Percentiles rank a stretch among this genome's conserved stretches.
Evolutionary conservation across 2,888 invertebrate genomes (phyloP).

Genomic region (Troglohyphantes excavatus): DNA sequence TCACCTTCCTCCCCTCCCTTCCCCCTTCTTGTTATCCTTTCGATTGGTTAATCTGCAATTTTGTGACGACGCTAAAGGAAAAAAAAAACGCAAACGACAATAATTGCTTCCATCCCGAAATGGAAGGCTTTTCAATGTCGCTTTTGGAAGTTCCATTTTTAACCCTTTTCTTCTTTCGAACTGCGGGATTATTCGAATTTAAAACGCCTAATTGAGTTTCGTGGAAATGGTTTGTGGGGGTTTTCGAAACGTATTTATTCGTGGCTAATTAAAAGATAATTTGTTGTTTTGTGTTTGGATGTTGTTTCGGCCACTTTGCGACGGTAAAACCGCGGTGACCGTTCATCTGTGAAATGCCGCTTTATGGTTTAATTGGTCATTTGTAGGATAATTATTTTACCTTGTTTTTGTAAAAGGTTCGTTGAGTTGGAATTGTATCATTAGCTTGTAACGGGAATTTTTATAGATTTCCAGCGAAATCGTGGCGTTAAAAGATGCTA

Average conservation of each 20-base stretch:
- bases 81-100: not conserved
- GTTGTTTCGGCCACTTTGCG: not conserved
- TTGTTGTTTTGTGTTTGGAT: slow-evolving; percentile 2
- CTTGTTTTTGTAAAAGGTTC: not conserved
- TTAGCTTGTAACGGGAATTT: too few species aligned
- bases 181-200: slow-evolving; percentile 16
- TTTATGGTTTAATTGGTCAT: slow-evolving; percentile 53
- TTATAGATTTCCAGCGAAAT: too few species aligned
- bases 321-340: slow-evolving; percentile 2
- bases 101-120: slow-evolving; percentile 21
- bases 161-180: slow-evolving; percentile 45
- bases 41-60: slow-evolving; percentile 50
- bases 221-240: not conserved
- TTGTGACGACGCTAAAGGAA: slow-evolving; percentile 2
- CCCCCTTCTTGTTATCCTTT: slow-evolving; percentile 25
- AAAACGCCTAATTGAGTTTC: slow-evolving; percentile 46
- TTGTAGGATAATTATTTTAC: not conserved
- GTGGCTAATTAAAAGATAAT: slow-evolving; percentile 57
- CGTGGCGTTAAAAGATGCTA: too few species aligned
- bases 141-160: slow-evolving; percentile 1
- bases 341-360: slow-evolving; percentile 8
- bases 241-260: slow-evolving; percentile 40
- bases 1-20: not conserved
- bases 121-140: not conserved
- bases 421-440: too few species aligned